phyloP scores from a whole-genome alignment of 1,140 invertebrate species.

The Leptopilina boulardi region DNA sequence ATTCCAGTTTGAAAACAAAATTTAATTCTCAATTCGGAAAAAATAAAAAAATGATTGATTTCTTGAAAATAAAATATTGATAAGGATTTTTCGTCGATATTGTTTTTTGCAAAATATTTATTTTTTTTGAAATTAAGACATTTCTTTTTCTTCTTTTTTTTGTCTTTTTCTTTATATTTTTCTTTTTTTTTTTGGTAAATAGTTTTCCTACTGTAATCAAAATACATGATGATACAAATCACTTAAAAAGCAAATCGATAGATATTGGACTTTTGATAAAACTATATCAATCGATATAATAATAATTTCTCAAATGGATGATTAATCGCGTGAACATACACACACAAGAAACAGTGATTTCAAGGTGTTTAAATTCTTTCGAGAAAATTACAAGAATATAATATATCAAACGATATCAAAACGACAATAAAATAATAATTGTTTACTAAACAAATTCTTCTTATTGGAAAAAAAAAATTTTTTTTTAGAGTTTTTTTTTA shows the following conservation, averaged over 20 bases:
- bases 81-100: too few relatives aligned
- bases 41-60: background rate
- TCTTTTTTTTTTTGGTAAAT: slow-evolving; percentile 1
- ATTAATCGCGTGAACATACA: too few relatives aligned
- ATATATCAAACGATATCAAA: background rate
- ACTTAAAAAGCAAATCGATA: background rate
- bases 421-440: background rate
- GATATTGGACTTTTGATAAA: slow-evolving; percentile 9
- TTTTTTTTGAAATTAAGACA: too few relatives aligned
- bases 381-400: background rate
- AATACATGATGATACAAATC: background rate
- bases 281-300: slow-evolving; percentile 19
- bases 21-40: background rate
- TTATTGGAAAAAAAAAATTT: too few relatives aligned
- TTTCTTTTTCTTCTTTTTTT: too few relatives aligned
- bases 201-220: slow-evolving; percentile 17
- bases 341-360: background rate
- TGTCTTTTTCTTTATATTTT: too few relatives aligned
- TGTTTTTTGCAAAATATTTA: too few relatives aligned
- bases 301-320: slow-evolving; percentile 1
- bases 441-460: background rate
- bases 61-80: too few relatives aligned
- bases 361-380: slow-evolving; percentile 6
- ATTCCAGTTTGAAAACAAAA: background rate
- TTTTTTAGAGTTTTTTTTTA: background rate